Evolutionary conservation across 2,113 vertebrate species (phyloP).

Genomic region (Eubucco bourcierii): DNA sequence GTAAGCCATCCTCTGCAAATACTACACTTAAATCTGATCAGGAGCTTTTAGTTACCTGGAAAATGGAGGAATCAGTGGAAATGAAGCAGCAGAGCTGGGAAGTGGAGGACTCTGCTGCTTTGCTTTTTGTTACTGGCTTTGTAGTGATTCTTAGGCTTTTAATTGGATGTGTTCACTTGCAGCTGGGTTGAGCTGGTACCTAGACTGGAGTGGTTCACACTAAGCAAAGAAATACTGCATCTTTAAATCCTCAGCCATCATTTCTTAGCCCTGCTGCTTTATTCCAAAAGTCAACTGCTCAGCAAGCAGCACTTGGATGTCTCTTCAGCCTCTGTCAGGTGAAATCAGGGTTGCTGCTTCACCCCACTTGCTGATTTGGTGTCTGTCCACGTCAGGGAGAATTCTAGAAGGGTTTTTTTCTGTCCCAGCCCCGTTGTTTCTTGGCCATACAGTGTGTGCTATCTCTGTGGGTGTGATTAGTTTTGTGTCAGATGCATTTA

Average conservation of each 20-base stretch:
- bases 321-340: neutral
- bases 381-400: neutral
- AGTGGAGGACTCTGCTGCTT: neutral
- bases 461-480: constrained; percentile 21
- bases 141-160: constrained; percentile 4
- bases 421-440: neutral
- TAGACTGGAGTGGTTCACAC: neutral
- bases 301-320: neutral
- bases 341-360: neutral
- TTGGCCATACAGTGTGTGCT: constrained; percentile 10
- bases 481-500: constrained; percentile 42
- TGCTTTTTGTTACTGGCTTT: constrained; percentile 7
- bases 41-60: neutral
- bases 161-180: neutral
- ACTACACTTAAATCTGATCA: neutral
- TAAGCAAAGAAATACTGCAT: constrained; percentile 7
- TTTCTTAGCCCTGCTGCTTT: neutral
- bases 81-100: neutral
- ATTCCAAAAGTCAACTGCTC: neutral
- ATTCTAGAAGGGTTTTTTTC: constrained; percentile 52
- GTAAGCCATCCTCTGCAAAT: neutral
- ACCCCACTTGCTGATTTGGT: neutral
- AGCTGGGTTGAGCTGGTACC: constrained; percentile 10
- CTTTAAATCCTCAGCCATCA: constrained; percentile 29
- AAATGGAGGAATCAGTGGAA: neutral